Base-by-base conservation (phyloP, 2,113 vertebrate species). In the Urocynchramus pylzowi region DNA sequence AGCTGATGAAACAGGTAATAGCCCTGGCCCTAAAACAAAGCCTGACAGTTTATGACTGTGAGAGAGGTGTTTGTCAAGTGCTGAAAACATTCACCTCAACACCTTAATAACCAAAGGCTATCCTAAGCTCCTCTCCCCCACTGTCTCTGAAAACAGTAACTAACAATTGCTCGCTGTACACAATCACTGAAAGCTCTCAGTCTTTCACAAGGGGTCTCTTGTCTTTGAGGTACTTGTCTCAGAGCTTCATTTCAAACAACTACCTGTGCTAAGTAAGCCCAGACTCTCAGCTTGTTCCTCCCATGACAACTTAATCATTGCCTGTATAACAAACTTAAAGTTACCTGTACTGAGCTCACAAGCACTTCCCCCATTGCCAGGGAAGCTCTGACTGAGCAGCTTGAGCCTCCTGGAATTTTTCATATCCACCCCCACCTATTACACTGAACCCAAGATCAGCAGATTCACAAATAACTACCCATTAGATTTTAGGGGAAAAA, bases 101-200 rank as follows among this genome's bases (percentile, higher is more conserved):
- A 16, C 15, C 17, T n/a, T 26, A 89, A 69, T 12, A 61, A 31
- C 7, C 30, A 60, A 15, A 2, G n/a, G 49, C 28, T 35, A 77
- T 1, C 31, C 33, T 11, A 42, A n/a, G 27, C 27, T 74, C 37
- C 45, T 71, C n/a, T 44, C 16, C 47, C 4, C 13, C 37, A 16
- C 31, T 2, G 1, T 13, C 56, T 71, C 67, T 76, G 75, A 15
- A 61, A 49, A 45, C 2, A 6, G 26, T 1, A 30, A 31, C 39
- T 10, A 56, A 41, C 47, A 50, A 39, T 6, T 9, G 23, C 23
- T 37, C 0, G 0, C n/a, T 9, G 3, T 26, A 50, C 2, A 1
- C 0, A 0, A n/a, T 10, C 52, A 18, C 21, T 5, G n/a, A 61
- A 52, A 63, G 47, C 33, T 8, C 5, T 20, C 23, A 2, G 23